These are phyloP conservation scores for Drosophila austrosaltans DNA, from an alignment of 2,888 invertebrate species.

Conservation along the genomic window DNA sequence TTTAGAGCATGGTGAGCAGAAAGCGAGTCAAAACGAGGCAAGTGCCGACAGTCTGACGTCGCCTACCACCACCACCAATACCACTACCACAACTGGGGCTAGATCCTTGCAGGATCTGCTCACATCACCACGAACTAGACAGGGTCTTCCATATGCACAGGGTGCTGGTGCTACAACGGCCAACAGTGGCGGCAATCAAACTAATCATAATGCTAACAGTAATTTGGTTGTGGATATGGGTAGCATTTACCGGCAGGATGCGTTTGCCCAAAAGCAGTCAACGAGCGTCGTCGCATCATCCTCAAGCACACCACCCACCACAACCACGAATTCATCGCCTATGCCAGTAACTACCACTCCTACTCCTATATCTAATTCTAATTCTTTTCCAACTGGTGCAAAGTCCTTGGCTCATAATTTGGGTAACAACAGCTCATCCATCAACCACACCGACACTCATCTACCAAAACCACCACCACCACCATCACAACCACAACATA, in stretches of 20 bases:
- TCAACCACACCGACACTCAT: conserved; percentile 28
- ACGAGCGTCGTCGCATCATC: conserved; percentile 59
- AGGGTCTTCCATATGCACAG: conserved; percentile 40
- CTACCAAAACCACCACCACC: conserved; percentile 38
- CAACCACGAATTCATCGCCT: conserved; percentile 67
- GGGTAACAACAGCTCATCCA: conserved; percentile 46
- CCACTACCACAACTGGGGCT: conserved; percentile 38
- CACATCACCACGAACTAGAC: conserved; percentile 75
- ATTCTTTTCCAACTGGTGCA: conserved; percentile 64
- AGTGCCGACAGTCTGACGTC: conserved; percentile 83
- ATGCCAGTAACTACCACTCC: conserved; percentile 82
- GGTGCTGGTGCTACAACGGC: conserved; percentile 55
- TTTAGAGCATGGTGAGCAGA: conserved; percentile 84
- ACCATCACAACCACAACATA: conserved; percentile 50
- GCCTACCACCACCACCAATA: conserved; percentile 68
- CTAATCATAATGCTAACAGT: conserved; percentile 59
- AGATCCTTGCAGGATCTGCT: conserved; percentile 80
- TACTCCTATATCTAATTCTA: conserved; percentile 77
- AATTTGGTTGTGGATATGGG: conserved; percentile 81
- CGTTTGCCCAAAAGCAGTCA: conserved; percentile 33
- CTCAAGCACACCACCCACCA: conserved; percentile 48
- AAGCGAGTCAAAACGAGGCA: conserved; percentile 85
- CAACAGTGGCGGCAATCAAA: conserved; percentile 19
- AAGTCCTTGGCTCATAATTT: conserved; percentile 62
- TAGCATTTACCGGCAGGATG: conserved; percentile 50